Base-by-base conservation (phyloP, 2,797 vertebrate genomes). In the Poecilia velifera region DNA sequence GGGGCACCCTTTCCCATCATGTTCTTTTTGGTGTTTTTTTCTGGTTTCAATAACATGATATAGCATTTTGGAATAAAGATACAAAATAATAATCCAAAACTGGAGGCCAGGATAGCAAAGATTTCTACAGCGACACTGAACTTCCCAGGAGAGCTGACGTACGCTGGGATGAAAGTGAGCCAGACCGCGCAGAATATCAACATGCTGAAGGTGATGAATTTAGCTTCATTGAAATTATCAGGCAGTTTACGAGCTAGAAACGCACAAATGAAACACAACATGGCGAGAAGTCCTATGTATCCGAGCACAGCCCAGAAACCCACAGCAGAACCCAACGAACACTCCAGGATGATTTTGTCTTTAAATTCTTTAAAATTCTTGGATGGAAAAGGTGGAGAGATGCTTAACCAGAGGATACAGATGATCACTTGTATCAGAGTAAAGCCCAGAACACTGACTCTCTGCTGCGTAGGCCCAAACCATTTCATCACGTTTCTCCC, bases 191-290 rank as follows among this genome's bases (percentile, higher is more conserved):
- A 95, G 86, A 95, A 96, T 88, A 95, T 96, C 55, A 95, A 7
- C 93, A 96, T 95, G 81, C 95, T 96, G 79, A 95, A 96, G 6
- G 94, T 95, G 74, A 96, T 95, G 0, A 93, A 83, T 79, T 94
- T 95, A 2, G 94, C 95, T 75, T 95, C 93, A 73, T 96, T 96
- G 4, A 95, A 96, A 34, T 94, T 92, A 86, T 95, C 93, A 9
- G 95, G 95, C 13, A 96, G 57, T 36, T 93, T 96, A 8, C 95
- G 85, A 20, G 91, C 91, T 53, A 96, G 51, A 89, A 95, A 95
- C 57, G 95, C 94, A 18, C 95, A 77, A 4, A 93, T 22, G 45
- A 95, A 96, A 82, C 94, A 96, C 3, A 95, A 59, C 0, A 91
- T 0, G 72, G 94, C 91, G 3, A 96, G 76, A 14, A 95, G n/a